Conservation (phyloP, 2,888 invertebrate genomes). For the Caenorhabditis sinica region DNA sequence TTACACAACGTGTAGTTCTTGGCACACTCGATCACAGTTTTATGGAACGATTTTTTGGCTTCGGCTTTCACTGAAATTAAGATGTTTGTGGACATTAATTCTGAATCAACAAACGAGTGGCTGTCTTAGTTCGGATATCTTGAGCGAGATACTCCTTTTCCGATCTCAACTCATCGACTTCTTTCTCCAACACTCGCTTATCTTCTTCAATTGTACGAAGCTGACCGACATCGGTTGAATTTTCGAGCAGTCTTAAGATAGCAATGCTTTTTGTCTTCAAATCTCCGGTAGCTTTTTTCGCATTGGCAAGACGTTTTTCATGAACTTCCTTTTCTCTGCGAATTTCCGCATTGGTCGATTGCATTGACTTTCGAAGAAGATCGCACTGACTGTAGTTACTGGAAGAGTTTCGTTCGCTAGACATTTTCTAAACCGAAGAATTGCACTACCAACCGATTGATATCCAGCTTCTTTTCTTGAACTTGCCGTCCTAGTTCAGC, state of each 20-base stretch:
- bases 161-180: slow-evolving; percentile 17
- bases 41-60: slow-evolving; percentile 47
- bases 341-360: slow-evolving; percentile 36
- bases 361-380: slow-evolving; percentile 35
- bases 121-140: slow-evolving; percentile 33
- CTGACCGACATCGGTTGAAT: slow-evolving; percentile 37
- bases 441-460: slow-evolving; percentile 27
- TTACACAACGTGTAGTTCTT: slow-evolving; percentile 45
- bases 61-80: slow-evolving; percentile 56
- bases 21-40: slow-evolving; percentile 51
- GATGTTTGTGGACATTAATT: neutral
- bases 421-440: neutral
- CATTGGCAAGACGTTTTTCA: neutral
- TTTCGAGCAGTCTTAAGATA: slow-evolving; percentile 45
- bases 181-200: slow-evolving; percentile 33
- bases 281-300: slow-evolving; percentile 9
- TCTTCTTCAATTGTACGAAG: slow-evolving; percentile 56
- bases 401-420: neutral
- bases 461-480: slow-evolving; percentile 37
- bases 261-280: slow-evolving; percentile 6
- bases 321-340: slow-evolving; percentile 30
- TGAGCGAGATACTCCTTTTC: slow-evolving; percentile 21
- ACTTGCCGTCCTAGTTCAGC: slow-evolving; percentile 40
- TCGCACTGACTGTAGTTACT: slow-evolving; percentile 51
- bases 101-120: slow-evolving; percentile 26